These are phyloP conservation scores for Xenops minutus DNA, from an alignment of 2,797 vertebrate species.

Conservation along the genomic window DNA sequence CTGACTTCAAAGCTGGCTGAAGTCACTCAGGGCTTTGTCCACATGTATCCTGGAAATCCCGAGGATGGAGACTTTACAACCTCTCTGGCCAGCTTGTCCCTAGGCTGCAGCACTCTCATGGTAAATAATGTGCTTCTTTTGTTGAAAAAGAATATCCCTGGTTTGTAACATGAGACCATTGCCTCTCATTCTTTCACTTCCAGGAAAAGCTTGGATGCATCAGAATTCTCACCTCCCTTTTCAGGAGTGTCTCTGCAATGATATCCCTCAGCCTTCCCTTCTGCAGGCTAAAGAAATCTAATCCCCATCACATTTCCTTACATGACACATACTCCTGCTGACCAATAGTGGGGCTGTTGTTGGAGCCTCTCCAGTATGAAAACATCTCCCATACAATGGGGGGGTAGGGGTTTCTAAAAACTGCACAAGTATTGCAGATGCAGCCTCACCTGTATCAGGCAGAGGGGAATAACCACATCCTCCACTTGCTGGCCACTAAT, in stretches of 20 bases:
- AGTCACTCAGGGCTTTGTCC: neutral
- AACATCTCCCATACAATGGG: neutral
- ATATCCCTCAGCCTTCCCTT: neutral
- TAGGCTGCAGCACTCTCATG: neutral
- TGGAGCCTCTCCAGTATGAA: neutral
- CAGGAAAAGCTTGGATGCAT: neutral
- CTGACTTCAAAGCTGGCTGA: neutral
- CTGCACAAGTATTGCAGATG: neutral
- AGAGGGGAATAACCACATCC: neutral
- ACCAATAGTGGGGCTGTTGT: neutral
- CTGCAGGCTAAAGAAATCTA: neutral
- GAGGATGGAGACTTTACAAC: neutral
- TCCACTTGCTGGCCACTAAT: neutral
- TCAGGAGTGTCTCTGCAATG: neutral
- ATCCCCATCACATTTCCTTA: neutral
- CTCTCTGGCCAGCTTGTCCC: neutral
- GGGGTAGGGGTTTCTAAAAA: neutral
- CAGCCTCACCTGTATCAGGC: neutral
- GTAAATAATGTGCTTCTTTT: neutral
- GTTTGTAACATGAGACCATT: neutral
- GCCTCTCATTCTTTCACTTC: neutral
- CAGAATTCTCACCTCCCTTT: neutral
- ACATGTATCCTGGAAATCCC: neutral
- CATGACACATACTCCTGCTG: fast-evolving
- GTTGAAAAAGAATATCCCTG: neutral